Base-by-base conservation (phyloP, 2,797 vertebrate genomes). In the Sebastes paucispinis region DNA sequence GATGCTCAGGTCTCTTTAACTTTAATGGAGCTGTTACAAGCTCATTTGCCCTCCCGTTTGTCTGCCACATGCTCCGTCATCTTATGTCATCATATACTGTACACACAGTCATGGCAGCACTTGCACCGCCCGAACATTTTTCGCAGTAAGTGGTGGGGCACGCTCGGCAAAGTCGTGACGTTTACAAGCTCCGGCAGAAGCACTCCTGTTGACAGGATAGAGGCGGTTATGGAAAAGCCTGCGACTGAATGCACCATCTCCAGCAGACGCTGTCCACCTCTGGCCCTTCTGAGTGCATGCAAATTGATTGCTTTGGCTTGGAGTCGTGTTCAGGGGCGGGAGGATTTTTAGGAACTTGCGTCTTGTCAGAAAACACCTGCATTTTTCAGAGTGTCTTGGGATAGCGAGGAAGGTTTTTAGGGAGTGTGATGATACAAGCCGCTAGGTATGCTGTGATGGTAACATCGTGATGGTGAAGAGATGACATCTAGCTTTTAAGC, bases 241-340 rank as follows among this genome's bases (percentile, higher is more conserved):
- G 63, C 12, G 36, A 78, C 76, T 84, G 76, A 84, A 63, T 77
- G 79, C 80, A 54, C 69, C 77, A 59, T 80, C 66, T 85, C 74
- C 63, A 59, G 73, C 73, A 62, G 63, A 71, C 71, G 13, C 27
- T 39, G 63, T 77, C 86, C 84, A 81, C 78, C 79, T 86, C 75
- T 85, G 32, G 58, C 54, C 68, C 68, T 32, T 64, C 66, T 84
- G 73, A 91, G 82, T 81, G 73, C 69, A 65, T 81, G 66, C 68
- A 91, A 82, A 88, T 83, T 86, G 84, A 92, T 88, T 89, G 82
- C 77, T 86, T 89, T 91, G 76, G 58, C 87, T 75, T 55, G 36
- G n/a, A 90, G 60, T 89, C 80, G 20, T 74, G 69, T 90, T 90
- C 73, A 81, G 75, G 79, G 68, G 20, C 77, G 69, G 34, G 68